These are phyloP conservation scores for Thunnus albacares DNA, from an alignment of 2,797 vertebrate species.

Conservation along the genomic window DNA sequence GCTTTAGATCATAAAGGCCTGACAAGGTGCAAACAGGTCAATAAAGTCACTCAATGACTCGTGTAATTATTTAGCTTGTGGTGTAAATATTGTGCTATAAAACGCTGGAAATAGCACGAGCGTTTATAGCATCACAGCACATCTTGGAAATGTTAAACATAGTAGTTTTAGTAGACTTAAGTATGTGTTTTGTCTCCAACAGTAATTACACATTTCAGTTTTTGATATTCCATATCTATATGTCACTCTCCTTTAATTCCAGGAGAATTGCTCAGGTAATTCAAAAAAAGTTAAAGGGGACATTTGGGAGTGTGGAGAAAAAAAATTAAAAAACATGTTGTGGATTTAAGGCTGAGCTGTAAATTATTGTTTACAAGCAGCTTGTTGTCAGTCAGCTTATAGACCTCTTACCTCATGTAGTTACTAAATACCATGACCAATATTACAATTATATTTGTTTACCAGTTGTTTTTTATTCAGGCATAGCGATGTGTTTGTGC, in stretches of 20 bases:
- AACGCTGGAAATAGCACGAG: slow-evolving; percentile 58
- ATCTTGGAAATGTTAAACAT: slow-evolving; percentile 58
- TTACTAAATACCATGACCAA: slow-evolving; percentile 66
- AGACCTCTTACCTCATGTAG: slow-evolving; percentile 72
- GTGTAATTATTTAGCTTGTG: slow-evolving; percentile 69
- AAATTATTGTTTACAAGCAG: slow-evolving; percentile 83
- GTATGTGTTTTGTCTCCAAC: slow-evolving; percentile 69
- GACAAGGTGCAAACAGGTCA: slow-evolving; percentile 71
- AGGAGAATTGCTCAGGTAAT: slow-evolving; percentile 58
- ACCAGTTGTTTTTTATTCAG: slow-evolving; percentile 38
- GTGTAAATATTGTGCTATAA: slow-evolving; percentile 64
- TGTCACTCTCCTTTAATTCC: slow-evolving; percentile 34
- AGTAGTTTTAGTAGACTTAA: slow-evolving; percentile 69
- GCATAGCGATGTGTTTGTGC: slow-evolving; percentile 5
- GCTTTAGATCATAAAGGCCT: slow-evolving; percentile 51
- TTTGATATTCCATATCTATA: slow-evolving; percentile 54
- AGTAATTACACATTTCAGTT: slow-evolving; percentile 71
- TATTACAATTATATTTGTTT: slow-evolving; percentile 60
- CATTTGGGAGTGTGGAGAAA: slow-evolving; percentile 58
- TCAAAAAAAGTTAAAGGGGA: slow-evolving; percentile 39
- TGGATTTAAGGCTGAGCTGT: slow-evolving; percentile 75
- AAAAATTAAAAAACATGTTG: slow-evolving; percentile 79
- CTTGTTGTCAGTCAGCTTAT: slow-evolving; percentile 69
- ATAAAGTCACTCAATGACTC: slow-evolving; percentile 73
- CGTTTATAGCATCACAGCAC: slow-evolving; percentile 61